These are phyloP conservation scores for Salarias fasciatus DNA, from an alignment of 2,797 vertebrate species.

Conservation along the genomic window DNA sequence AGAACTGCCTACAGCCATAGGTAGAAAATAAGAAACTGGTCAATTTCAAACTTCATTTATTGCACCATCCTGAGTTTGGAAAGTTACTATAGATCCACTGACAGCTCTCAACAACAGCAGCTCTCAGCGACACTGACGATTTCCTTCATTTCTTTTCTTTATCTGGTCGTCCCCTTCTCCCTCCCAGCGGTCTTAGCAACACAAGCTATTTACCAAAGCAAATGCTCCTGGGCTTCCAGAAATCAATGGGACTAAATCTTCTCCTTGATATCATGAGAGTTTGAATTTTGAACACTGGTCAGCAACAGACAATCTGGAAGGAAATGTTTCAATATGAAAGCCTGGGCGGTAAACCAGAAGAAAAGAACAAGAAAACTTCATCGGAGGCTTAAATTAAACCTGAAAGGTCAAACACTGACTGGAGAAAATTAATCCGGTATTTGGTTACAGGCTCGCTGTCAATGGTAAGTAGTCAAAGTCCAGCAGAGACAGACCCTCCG, in stretches of 20 bases:
- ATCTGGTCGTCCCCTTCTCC: constrained; percentile 9
- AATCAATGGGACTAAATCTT: constrained; percentile 21
- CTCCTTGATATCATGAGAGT: constrained; percentile 21
- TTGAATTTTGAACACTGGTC: constrained; percentile 25
- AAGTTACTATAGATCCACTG: constrained; percentile 31
- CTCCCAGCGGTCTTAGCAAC: constrained; percentile 25
- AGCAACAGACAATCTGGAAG: not conserved
- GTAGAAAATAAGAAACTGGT: constrained; percentile 4
- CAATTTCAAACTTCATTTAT: not conserved
- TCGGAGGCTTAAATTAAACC: constrained; percentile 40
- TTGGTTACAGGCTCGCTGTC: constrained; percentile 30
- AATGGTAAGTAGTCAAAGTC: constrained; percentile 36
- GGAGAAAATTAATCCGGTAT: constrained; percentile 36
- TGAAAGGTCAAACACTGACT: constrained; percentile 53
- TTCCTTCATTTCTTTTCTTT: constrained; percentile 22
- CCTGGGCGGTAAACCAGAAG: constrained; percentile 1
- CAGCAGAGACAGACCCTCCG: constrained; percentile 10
- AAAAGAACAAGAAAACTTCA: constrained; percentile 21
- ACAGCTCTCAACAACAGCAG: constrained; percentile 25
- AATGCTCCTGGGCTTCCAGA: constrained; percentile 32
- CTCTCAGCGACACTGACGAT: constrained; percentile 4
- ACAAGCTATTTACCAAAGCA: constrained; percentile 22
- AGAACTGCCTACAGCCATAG: constrained; percentile 12
- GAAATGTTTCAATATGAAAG: constrained; percentile 25
- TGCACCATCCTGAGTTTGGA: constrained; percentile 5